Conservation (phyloP, 2,113 vertebrate genomes). For the Panthera uncia region DNA sequence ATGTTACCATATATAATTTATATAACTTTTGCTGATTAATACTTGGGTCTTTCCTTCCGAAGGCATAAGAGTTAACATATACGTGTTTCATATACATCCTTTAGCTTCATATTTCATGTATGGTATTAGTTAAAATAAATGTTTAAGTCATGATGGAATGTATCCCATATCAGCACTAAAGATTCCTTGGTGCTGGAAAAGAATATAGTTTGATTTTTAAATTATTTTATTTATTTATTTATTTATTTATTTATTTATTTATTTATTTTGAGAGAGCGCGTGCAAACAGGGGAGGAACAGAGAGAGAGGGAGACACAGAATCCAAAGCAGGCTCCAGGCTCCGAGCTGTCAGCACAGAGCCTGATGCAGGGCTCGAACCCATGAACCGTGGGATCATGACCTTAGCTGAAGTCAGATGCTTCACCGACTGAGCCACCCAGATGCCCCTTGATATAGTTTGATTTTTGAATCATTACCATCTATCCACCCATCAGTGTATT, state of each 20-base stretch:
- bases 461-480: background rate
- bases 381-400: no score
- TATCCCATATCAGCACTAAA: background rate
- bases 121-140: background rate
- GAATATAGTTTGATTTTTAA: background rate
- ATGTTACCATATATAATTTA: background rate
- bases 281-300: no score
- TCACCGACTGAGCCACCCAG: no score
- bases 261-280: fast-evolving
- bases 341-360: no score
- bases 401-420: no score
- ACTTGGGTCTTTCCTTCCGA: background rate
- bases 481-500: background rate
- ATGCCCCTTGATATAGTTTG: background rate
- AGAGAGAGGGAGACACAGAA: no score
- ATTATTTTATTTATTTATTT: no score
- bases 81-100: background rate
- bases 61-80: background rate
- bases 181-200: background rate
- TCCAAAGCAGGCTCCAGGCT: no score
- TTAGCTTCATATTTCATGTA: background rate
- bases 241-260: no score
- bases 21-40: background rate
- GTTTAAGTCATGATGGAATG: background rate
- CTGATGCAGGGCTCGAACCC: no score